Base-by-base conservation (phyloP, 2,797 vertebrate genomes). In the Poeciliopsis turneri region DNA sequence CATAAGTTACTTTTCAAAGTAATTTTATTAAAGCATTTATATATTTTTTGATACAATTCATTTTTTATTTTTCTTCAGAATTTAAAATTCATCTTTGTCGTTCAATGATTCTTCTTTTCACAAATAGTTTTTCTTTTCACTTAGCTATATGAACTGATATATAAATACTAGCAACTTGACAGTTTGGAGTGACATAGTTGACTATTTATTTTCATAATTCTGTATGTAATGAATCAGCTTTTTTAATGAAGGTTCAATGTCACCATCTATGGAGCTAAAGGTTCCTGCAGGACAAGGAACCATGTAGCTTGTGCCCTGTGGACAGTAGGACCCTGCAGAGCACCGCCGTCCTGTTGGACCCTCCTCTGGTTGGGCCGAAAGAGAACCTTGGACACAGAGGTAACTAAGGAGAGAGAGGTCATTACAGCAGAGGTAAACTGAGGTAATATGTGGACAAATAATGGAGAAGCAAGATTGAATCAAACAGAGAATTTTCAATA, bases 301-400 rank as follows among this genome's bases (percentile, higher is more conserved):
- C 94, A 94, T 95, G 57, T 89, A 87, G 76, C 15, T 88, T 85
- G 93, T 91, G 82, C 95, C 95, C 90, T 84, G 76, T 2, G 94
- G 95, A 86, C 96, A 97, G 77, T 94, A 96, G 89, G 87, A 95
- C 84, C 96, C 96, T 78, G 95, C 84, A 69, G 94, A 85, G 82
- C 96, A 97, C 51, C 68, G 92, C 9, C 92, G 57, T 78, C 96
- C 96, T 20, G 91, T 93, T 4, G 78, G 78, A 39, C 91, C 93
- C 66, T 91, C 91, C 76, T 88, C 83, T 72, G 96, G 96, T 78
- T 94, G 93, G 45, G 95, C 78, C 69, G 93, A 90, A 72, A 88
- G 82, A 41, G 95, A 92, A 59, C 95, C 92, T 8, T 89, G 94
- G 77, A 92, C 86, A 87, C 96, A 97, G 68, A 96, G 71, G 89